Base-by-base conservation (phyloP, 1,140 invertebrate genomes). In the Callitettix versicolor region DNA sequence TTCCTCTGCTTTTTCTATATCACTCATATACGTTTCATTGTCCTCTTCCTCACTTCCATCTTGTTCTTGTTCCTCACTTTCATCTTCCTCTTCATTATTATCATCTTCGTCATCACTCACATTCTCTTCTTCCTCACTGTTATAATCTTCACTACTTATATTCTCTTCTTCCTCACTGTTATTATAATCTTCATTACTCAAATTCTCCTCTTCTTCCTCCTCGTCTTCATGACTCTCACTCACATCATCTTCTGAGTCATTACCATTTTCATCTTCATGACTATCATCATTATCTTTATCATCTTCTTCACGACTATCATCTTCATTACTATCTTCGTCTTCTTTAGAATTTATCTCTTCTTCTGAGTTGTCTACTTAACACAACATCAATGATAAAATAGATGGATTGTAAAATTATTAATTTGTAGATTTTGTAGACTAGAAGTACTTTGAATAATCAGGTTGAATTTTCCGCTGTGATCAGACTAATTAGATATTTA, bases 311-410 rank as follows among this genome's bases (percentile, higher is more conserved):
- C 43, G 22, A 26, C 20, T 18, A 4, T 54, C 47, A 12, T 56
- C 56, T 17, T 48, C 42, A 22, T 63, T 56, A 14, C 67, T 55
- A 22, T 70, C 65, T 57, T 69, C 62, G 42, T 68, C 67, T 44
- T 70, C 62, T 38, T 67, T 65, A 57, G 60, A 60, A 41, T 61
- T 60, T 43, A 65, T 62, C 46, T 68, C 63, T 47, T 63, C 59
- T 49, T 65, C 63, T 41, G 66, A 59, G 26, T 67, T 53, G 38
- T 66, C 62, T 51, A 65, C 59, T 48, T 38, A 30, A 30, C 3
- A 30, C 26, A 30, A 30, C 26, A 30, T 9, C 26, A 30, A 30
- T 30, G 9, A 30, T 9, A 30, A 30, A 30, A 30, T 9, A 30
- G 9, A 4, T 30, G 26, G 26, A 4, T 30, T 30, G 26, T 4